These are phyloP conservation scores for Callimorpha dominula DNA, from an alignment of 2,888 invertebrate genomes.

Conservation along the genomic window DNA sequence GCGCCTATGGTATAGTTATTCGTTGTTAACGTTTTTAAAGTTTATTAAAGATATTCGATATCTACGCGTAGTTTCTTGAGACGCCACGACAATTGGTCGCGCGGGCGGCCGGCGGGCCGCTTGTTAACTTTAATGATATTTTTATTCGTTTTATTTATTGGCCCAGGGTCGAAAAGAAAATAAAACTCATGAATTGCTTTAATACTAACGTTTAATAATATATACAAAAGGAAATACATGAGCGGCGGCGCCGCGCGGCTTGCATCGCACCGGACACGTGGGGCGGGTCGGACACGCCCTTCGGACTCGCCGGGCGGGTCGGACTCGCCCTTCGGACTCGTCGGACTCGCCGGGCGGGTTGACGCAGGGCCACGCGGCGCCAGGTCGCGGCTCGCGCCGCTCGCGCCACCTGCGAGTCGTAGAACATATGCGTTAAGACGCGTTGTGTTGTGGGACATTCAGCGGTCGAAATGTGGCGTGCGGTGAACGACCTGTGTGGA, in stretches of 20 bases:
- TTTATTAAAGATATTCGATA: conserved; percentile 63
- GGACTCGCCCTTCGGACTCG: too few species aligned
- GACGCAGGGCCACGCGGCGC: conserved; percentile 8
- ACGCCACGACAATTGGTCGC: background rate
- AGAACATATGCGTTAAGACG: conserved; percentile 11
- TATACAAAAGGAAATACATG: conserved; percentile 79
- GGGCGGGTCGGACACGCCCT: conserved; percentile 24
- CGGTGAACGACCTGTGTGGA: too few species aligned
- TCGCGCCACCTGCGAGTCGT: background rate
- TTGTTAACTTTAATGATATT: background rate
- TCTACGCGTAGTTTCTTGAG: conserved; percentile 37
- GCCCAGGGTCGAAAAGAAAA: conserved; percentile 31
- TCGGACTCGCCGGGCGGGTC: background rate
- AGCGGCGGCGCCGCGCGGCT: conserved; percentile 32
- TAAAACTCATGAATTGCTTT: conserved; percentile 57
- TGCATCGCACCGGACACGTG: background rate
- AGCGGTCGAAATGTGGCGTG: too few species aligned
- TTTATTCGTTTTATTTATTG: background rate
- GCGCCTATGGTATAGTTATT: conserved; percentile 53
- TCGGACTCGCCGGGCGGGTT: too few species aligned
- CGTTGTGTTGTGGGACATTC: too few species aligned
- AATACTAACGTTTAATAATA: conserved; percentile 77
- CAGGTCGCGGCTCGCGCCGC: conserved; percentile 3
- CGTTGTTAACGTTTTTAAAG: conserved; percentile 77
- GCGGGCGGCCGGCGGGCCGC: background rate